Conservation (phyloP, 2,797 vertebrate genomes). For the Dendrocincla tyrannina region DNA sequence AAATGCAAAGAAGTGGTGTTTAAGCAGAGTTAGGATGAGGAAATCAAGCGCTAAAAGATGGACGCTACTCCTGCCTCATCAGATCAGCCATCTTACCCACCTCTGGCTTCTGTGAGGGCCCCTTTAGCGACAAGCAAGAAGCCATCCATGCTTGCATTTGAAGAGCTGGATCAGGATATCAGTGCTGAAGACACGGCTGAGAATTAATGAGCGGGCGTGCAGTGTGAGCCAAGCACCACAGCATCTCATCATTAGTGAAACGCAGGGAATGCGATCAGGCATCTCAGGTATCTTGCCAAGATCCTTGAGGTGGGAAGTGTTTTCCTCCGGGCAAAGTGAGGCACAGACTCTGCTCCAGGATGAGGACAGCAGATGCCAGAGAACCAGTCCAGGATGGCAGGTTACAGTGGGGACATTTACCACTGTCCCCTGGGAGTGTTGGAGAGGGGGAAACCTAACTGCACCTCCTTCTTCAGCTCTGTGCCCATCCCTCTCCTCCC, state of each 20-base stretch:
- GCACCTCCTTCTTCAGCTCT: not conserved
- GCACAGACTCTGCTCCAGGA: not conserved
- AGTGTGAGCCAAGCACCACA: rapidly evolving
- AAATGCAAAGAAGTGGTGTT: slow-evolving; percentile 54
- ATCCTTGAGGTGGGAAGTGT: not conserved
- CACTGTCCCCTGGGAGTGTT: rapidly evolving
- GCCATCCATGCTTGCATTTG: not conserved
- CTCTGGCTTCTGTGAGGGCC: not conserved
- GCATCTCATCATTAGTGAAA: not conserved
- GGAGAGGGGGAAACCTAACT: not conserved
- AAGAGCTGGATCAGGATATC: not conserved
- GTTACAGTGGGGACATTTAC: not conserved
- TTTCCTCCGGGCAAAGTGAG: not conserved
- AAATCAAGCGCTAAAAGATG: slow-evolving; percentile 26
- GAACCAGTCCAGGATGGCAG: not conserved
- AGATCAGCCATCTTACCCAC: slow-evolving; percentile 7
- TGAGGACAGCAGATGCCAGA: not conserved
- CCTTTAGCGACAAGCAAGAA: not conserved
- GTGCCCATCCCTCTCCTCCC: rapidly evolving
- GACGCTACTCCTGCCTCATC: not conserved
- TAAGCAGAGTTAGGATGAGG: slow-evolving; percentile 35
- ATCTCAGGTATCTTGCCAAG: not conserved
- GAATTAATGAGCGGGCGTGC: rapidly evolving
- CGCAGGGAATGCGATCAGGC: rapidly evolving
- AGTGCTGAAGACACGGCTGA: not conserved